These are phyloP conservation scores for Shargacucullia verbasci DNA, from an alignment of 2,888 invertebrate species.

Conservation along the genomic window DNA sequence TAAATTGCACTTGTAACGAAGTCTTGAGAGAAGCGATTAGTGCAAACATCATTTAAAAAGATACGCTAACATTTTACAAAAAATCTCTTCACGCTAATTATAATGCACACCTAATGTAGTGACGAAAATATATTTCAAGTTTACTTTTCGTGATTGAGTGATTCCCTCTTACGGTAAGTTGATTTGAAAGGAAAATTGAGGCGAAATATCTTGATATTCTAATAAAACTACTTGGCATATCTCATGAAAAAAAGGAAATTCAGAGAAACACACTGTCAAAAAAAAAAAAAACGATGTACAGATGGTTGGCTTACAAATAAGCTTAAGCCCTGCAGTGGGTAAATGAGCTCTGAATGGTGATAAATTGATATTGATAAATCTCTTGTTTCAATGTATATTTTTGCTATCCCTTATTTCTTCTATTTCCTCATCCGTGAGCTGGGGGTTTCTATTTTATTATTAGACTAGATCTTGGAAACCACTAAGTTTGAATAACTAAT, in stretches of 20 bases:
- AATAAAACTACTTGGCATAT: conserved; percentile 2
- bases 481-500: conserved; percentile 9
- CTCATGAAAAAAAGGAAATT: too few species aligned
- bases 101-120: conserved; percentile 1
- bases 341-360: too few species aligned
- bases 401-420: not conserved
- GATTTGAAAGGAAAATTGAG: not conserved
- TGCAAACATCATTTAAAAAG: conserved; percentile 7
- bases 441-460: not conserved
- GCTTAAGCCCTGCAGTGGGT: too few species aligned
- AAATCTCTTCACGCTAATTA: conserved; percentile 7
- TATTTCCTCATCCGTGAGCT: not conserved
- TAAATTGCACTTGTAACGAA: conserved; percentile 9
- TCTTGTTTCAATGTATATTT: too few species aligned
- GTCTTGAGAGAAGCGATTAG: conserved; percentile 10
- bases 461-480: conserved; percentile 1
- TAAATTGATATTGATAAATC: too few species aligned
- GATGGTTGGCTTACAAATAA: too few species aligned
- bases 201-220: conserved; percentile 8
- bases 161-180: conserved; percentile 24
- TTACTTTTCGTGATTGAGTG: conserved; percentile 28
- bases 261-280: too few species aligned
- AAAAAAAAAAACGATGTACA: too few species aligned
- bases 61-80: conserved; percentile 6
- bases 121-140: conserved; percentile 8